Evolutionary conservation across 2,797 vertebrate genomes (phyloP).

Genomic region (Anguilla obscura): DNA sequence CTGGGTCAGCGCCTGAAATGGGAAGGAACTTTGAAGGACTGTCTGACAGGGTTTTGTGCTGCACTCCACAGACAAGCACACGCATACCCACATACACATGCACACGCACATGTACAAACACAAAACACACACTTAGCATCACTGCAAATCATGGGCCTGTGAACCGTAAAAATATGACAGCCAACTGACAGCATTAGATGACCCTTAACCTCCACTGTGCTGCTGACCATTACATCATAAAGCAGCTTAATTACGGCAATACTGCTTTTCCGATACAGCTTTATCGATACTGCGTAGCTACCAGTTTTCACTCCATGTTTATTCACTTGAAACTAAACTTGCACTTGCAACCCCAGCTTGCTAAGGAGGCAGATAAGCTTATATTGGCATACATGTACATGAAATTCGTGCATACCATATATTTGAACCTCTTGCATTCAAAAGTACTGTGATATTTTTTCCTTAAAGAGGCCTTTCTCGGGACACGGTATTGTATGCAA

Average conservation of each 20-base stretch:
- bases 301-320: not conserved
- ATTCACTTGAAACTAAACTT: not conserved
- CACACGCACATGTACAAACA: slow-evolving; percentile 24
- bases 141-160: not conserved
- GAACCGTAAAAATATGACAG: not conserved
- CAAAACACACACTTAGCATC: slow-evolving; percentile 28
- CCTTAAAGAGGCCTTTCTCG: not conserved
- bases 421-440: not conserved
- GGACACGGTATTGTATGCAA: not conserved
- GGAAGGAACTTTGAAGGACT: slow-evolving; percentile 40
- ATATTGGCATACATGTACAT: not conserved
- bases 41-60: not conserved
- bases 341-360: not conserved
- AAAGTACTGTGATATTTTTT: not conserved
- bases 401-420: not conserved
- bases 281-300: not conserved
- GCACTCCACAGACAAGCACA: not conserved
- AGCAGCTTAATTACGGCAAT: not conserved
- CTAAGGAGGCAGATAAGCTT: not conserved
- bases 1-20: slow-evolving; percentile 91
- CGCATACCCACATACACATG: not conserved
- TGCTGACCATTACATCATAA: not conserved
- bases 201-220: not conserved
- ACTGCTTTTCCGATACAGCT: not conserved
- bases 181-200: not conserved